Conservation (phyloP, 2,888 invertebrate species). For the Endotricha flammealis region DNA sequence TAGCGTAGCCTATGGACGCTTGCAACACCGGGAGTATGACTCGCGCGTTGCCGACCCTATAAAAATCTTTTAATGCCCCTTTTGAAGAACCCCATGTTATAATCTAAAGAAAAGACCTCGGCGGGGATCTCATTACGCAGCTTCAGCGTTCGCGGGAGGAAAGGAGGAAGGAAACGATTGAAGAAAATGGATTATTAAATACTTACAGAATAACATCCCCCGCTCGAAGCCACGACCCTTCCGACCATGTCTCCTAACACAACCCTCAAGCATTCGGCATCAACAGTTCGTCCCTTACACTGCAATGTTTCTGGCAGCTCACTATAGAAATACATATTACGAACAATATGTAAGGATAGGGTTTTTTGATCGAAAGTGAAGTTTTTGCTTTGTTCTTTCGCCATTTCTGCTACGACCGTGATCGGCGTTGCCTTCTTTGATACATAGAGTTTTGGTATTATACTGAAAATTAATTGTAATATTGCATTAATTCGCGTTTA, state of each 20-base stretch:
- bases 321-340: slow-evolving; percentile 57
- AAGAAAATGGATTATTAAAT: background rate
- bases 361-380: slow-evolving; percentile 41
- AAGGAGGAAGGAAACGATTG: too few species aligned
- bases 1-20: too few species aligned
- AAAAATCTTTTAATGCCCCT: too few species aligned
- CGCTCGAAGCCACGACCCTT: slow-evolving; percentile 79
- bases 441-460: slow-evolving; percentile 50
- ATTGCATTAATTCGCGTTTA: too few species aligned
- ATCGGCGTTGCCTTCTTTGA: slow-evolving; percentile 42
- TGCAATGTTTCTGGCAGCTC: slow-evolving; percentile 53
- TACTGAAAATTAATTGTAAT: slow-evolving; percentile 46
- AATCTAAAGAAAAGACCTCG: too few species aligned
- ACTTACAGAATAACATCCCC: slow-evolving; percentile 83
- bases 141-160: too few species aligned
- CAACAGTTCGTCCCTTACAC: slow-evolving; percentile 22
- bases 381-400: slow-evolving; percentile 38
- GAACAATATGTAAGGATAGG: slow-evolving; percentile 46
- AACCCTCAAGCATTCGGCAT: slow-evolving; percentile 31
- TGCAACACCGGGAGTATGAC: too few species aligned
- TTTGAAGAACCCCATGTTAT: too few species aligned
- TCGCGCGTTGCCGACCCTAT: too few species aligned
- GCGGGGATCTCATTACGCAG: too few species aligned
- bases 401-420: slow-evolving; percentile 41
- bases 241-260: slow-evolving; percentile 45